Conservation (phyloP, 2,113 vertebrate species). For the Anhinga rufa region DNA sequence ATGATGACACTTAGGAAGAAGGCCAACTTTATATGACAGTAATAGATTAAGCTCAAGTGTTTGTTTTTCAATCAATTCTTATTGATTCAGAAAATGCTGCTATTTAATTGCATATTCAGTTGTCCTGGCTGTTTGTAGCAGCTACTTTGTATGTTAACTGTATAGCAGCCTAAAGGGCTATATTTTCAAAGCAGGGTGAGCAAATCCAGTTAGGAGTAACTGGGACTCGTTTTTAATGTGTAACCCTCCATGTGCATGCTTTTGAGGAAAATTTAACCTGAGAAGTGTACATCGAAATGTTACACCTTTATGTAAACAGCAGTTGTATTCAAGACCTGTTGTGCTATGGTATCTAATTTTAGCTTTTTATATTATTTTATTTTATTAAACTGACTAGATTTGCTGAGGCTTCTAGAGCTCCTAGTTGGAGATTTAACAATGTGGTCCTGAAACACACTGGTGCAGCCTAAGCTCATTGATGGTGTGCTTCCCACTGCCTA, state of each 20-base stretch:
- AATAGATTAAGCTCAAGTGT: constrained; percentile 57
- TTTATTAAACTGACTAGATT: neutral
- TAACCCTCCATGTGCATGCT: neutral
- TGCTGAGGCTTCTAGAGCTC: neutral
- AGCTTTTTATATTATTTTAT: neutral
- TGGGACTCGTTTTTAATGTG: neutral
- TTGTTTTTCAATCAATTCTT: constrained; percentile 66
- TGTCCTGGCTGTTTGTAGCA: neutral
- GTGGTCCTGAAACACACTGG: neutral
- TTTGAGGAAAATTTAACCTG: neutral
- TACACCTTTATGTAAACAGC: neutral
- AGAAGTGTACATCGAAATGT: fast-evolving
- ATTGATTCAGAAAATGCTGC: constrained; percentile 50
- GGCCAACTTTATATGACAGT: neutral
- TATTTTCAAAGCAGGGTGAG: neutral
- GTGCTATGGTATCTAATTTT: neutral
- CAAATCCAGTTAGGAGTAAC: neutral
- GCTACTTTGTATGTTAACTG: constrained; percentile 13
- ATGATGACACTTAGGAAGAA: constrained; percentile 19
- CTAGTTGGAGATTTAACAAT: neutral
- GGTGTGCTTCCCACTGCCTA: neutral
- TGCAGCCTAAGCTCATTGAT: neutral
- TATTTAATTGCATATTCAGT: constrained; percentile 56
- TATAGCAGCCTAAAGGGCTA: neutral
- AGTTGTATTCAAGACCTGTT: neutral